Base-by-base conservation (phyloP, 2,113 vertebrate genomes). In the Leucopternis melanops region DNA sequence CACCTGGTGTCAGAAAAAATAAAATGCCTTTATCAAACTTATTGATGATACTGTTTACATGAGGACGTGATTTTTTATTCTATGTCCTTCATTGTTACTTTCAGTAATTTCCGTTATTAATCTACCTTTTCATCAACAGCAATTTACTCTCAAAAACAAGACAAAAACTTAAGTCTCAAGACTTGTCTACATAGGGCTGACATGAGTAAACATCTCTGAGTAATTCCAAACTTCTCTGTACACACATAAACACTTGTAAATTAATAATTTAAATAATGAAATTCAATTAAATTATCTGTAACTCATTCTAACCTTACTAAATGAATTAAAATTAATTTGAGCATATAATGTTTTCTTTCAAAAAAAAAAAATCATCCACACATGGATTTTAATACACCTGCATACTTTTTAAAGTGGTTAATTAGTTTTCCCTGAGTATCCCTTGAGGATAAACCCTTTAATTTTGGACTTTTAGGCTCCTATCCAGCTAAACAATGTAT, bases 1-100 rank as follows among this genome's bases (percentile, higher is more conserved):
- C 88, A 99, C 99, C 99, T 99, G 96, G 52, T 81, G n/a, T 58
- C 85, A 92, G 54, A 84, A 88, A 91, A 90, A 75, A 92, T 34
- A 47, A 94, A 70, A 92, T 3, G 6, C 17, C 62, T 94, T 94
- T 58, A 75, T 82, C 45, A 94, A 79, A 84, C 34, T 85, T 49
- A 45, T 4, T 38, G n/a, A 57, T 62, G 10, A 75, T 20, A 70
- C 9, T n/a, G 4, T 65, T 89, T 62, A 80, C 29, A 73, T 6
- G 4, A 82, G 22, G 40, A 87, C 3, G 38, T 14, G 0, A 40
- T 29, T 31, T 61, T 79, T 63, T 50, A 82, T 40, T 17, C 42
- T 45, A 7, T 36, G 34, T 40, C 54, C 18, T 74, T 71, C 36
- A 59, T 12, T 66, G 29, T 62, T 74, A 36, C 47, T 59, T 88